Percentiles rank a stretch among this genome's conserved stretches.
phyloP scores from a whole-genome alignment of 2,113 vertebrate genomes.

The Raja brachyura region DNA sequence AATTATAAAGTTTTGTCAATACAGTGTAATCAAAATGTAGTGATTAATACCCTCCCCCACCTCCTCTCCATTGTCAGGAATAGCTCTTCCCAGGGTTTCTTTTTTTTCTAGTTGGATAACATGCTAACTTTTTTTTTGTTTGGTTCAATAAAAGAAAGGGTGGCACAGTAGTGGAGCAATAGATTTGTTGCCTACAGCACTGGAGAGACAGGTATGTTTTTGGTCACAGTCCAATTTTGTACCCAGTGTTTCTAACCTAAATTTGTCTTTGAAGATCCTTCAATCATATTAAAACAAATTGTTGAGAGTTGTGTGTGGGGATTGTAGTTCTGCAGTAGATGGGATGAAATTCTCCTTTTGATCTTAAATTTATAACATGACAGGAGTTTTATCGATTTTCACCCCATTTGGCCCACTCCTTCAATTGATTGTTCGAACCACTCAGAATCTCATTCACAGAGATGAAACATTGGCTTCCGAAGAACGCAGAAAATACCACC shows the following conservation, averaged over 20 bases:
- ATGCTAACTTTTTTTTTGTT: conserved; percentile 14
- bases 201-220: no score
- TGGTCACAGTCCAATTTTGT: no score
- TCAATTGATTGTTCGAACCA: not conserved
- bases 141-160: conserved; percentile 34
- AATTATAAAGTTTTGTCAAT: conserved; percentile 34
- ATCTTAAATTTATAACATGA: not conserved
- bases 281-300: not conserved
- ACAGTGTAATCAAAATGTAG: conserved; percentile 21
- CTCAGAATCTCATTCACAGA: not conserved
- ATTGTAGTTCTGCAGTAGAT: not conserved
- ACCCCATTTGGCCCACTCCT: not conserved
- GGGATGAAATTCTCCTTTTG: not conserved
- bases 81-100: conserved; percentile 26
- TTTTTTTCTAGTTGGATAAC: conserved; percentile 28
- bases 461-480: not conserved
- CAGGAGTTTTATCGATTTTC: not conserved
- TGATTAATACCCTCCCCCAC: not conserved
- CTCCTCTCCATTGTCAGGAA: not conserved
- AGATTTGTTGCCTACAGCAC: no score
- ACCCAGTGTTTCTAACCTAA: not conserved
- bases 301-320: not conserved
- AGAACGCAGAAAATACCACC: not conserved
- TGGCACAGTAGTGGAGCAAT: no score
- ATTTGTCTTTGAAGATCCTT: not conserved